Evolutionary conservation across 2,888 invertebrate genomes (phyloP).

Genomic region (Ellobium chinense): DNA sequence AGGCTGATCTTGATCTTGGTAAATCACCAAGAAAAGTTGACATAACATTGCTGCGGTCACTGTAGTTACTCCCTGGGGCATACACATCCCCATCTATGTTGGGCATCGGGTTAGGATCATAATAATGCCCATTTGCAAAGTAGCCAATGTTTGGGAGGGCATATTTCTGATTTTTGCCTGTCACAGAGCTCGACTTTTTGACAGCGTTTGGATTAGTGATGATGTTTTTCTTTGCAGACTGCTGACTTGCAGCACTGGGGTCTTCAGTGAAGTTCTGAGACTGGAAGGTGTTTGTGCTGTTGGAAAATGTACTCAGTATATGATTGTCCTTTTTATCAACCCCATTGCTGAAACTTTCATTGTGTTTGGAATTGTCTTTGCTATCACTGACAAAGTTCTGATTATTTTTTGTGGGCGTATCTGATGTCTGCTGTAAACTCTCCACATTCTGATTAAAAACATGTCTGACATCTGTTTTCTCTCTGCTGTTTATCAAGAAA

Average conservation of each 20-base stretch:
- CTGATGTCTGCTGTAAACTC: not conserved
- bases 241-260: not conserved
- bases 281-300: not conserved
- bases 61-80: constrained; percentile 73
- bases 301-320: not conserved
- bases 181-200: constrained; percentile 12
- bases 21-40: constrained; percentile 67
- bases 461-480: constrained; percentile 8
- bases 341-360: constrained; percentile 5
- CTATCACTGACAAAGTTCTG: not conserved
- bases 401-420: not conserved
- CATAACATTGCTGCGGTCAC: constrained; percentile 66
- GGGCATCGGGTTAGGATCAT: constrained; percentile 67
- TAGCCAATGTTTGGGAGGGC: constrained; percentile 55
- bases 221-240: constrained; percentile 43
- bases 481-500: constrained; percentile 26
- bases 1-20: constrained; percentile 58
- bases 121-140: constrained; percentile 70
- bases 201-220: constrained; percentile 42
- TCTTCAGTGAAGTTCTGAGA: not conserved
- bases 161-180: constrained; percentile 8
- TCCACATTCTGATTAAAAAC: not conserved
- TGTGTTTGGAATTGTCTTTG: not conserved
- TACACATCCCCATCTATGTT: constrained; percentile 59
- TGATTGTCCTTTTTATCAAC: not conserved